Evolutionary conservation across 2,797 vertebrate genomes (phyloP), one percentile per base, ranked within the genome.

Genomic region (Danio albolineatus): DNA sequence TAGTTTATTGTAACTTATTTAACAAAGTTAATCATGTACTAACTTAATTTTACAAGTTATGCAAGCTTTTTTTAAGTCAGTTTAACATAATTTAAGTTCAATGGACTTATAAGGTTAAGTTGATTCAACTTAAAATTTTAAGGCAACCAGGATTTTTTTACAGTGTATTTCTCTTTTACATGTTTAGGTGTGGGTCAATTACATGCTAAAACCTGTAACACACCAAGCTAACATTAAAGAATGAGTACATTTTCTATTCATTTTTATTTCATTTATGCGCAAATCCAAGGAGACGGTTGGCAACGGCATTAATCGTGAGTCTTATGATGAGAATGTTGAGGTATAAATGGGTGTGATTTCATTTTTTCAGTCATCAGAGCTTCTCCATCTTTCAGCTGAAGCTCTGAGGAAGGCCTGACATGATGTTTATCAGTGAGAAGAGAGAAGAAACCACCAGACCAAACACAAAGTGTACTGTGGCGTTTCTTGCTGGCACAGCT

Each of bases 401-500:
- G 61, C 10, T 64, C 19, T 13, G 19, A 65, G 9, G 16, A 12
- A 76, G 57, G 56, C 14, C 17, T 72, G 67, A 56, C 5, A 9
- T 73, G 69, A 67, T 44, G 7, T 19, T 61, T 61, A 78, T 82
- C 69, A 51, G 41, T 28, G 53, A 38, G 61, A 71, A 77, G 28
- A 5, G 49, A 56, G 44, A 44, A 73, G 66, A 48, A 67, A 56
- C 54, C 67, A 43, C 14, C 72, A 56, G 61, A 57, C 61, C 82
- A 86, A 80, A 87, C 79, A 78, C 81, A 86, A 88, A 88, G 87
- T 88, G 88, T 78, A 80, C 60, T 79, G 13, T 82, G 87, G 57
- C 72, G 87, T 86, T 88, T 89, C 85, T 85, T 88, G 89, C 90
- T 88, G 87, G 85, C 83, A 76, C 82, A 87, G 85, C 89, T 28